Conservation (phyloP, 1,140 invertebrate genomes). For the Drosophila lacteicornis region DNA sequence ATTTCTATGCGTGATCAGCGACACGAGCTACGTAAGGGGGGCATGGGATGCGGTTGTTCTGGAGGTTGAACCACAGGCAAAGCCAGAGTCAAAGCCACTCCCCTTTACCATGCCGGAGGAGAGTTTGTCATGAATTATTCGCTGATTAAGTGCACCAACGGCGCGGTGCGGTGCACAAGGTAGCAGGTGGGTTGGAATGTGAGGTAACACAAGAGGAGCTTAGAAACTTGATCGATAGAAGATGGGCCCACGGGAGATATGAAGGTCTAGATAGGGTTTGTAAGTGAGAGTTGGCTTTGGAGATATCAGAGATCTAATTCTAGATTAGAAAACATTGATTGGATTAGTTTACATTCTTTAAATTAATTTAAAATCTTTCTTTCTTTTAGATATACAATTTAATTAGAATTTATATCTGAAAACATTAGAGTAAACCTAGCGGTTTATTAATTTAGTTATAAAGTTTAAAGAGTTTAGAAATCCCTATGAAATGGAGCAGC, state of each 20-base stretch:
- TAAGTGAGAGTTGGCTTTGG: not conserved
- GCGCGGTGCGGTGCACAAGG: conserved; percentile 8
- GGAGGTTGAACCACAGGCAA: not conserved
- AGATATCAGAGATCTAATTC: not conserved
- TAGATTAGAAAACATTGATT: not conserved
- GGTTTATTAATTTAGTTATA: too few relatives aligned
- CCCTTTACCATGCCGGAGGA: conserved; percentile 1
- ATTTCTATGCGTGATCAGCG: conserved; percentile 80
- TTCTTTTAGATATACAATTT: too few relatives aligned
- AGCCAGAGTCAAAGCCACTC: not conserved
- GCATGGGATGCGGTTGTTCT: too few relatives aligned
- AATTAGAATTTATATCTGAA: too few relatives aligned
- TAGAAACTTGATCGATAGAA: conserved; percentile 29
- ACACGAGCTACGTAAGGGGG: conserved; percentile 53
- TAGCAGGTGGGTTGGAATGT: conserved; percentile 51
- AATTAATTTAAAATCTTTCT: too few relatives aligned
- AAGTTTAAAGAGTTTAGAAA: too few relatives aligned
- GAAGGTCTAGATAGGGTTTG: not conserved
- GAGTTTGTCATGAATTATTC: conserved; percentile 41
- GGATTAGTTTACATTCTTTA: not conserved
- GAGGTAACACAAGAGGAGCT: conserved; percentile 15
- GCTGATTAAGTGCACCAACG: conserved; percentile 41
- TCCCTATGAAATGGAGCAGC: too few relatives aligned
- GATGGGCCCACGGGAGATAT: conserved; percentile 5
- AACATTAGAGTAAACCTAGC: too few relatives aligned